phyloP scores from a whole-genome alignment of 2,113 vertebrate species.

The Semnornis frantzii region DNA sequence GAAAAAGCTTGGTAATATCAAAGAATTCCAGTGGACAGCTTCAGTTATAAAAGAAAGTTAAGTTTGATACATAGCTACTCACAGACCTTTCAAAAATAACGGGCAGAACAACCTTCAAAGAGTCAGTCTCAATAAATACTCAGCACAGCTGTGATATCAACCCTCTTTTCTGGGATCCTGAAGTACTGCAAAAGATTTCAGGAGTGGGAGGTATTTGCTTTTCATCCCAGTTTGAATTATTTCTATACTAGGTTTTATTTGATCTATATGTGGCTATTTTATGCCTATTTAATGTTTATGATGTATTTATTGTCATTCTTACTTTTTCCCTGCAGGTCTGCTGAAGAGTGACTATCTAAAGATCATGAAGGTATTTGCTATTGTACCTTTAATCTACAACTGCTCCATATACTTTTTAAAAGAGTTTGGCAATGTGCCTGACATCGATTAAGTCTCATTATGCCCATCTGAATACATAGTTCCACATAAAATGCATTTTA shows the following conservation, averaged over 20 bases:
- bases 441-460: neutral
- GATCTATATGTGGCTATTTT: constrained; percentile 50
- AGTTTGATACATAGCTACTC: neutral
- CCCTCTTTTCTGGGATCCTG: neutral
- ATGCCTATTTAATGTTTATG: constrained; percentile 56
- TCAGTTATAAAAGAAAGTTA: constrained; percentile 51
- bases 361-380: neutral
- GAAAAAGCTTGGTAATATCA: constrained; percentile 42
- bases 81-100: constrained; percentile 5
- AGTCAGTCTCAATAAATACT: neutral
- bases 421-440: neutral
- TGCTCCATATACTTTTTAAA: neutral
- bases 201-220: constrained; percentile 2
- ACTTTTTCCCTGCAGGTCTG: neutral
- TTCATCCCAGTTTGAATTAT: constrained; percentile 48
- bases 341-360: neutral
- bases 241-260: constrained; percentile 52
- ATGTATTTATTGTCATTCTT: constrained; percentile 62
- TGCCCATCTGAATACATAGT: neutral
- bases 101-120: neutral
- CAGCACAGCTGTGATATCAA: neutral
- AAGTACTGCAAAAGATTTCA: constrained; percentile 12
- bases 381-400: neutral
- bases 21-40: constrained; percentile 28
- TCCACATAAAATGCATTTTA: neutral